Conservation (phyloP, 2,797 vertebrate genomes). For the Sarcoramphus papa region DNA sequence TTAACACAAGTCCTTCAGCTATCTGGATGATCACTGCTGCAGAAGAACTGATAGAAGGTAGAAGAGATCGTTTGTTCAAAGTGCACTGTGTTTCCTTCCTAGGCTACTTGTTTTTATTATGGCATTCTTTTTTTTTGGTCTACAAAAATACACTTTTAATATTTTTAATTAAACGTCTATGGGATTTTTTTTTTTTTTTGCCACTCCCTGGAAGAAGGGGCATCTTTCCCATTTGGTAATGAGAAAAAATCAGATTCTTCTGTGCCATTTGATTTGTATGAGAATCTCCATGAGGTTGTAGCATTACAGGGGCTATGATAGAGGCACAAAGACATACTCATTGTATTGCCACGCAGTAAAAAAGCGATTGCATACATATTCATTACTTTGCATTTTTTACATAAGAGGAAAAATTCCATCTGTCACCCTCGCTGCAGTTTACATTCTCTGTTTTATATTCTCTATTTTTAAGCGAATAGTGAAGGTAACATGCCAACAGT, state of each 20-base stretch:
- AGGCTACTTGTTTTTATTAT: not conserved
- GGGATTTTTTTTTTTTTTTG: not conserved
- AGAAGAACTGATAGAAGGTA: not conserved
- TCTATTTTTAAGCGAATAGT: conserved; percentile 17
- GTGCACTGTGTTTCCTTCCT: not conserved
- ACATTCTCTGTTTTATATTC: not conserved
- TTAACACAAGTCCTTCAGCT: not conserved
- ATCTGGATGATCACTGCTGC: not conserved
- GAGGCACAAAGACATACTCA: not conserved
- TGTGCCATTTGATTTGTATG: not conserved
- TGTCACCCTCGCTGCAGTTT: not conserved
- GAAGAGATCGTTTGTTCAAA: not conserved
- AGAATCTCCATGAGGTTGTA: not conserved
- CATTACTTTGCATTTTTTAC: conserved; percentile 12
- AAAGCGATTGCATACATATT: conserved; percentile 2
- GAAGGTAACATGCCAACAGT: conserved; percentile 6
- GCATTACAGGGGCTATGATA: not conserved
- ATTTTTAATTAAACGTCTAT: not conserved
- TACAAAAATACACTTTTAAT: not conserved
- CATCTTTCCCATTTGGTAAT: not conserved
- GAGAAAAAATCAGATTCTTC: not conserved
- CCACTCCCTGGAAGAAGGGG: not conserved
- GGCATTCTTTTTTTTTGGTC: not conserved
- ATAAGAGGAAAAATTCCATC: conserved; percentile 10
- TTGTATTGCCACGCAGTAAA: not conserved